Base-by-base conservation (phyloP, 2,797 vertebrate genomes). In the Glyptemys insculpta region DNA sequence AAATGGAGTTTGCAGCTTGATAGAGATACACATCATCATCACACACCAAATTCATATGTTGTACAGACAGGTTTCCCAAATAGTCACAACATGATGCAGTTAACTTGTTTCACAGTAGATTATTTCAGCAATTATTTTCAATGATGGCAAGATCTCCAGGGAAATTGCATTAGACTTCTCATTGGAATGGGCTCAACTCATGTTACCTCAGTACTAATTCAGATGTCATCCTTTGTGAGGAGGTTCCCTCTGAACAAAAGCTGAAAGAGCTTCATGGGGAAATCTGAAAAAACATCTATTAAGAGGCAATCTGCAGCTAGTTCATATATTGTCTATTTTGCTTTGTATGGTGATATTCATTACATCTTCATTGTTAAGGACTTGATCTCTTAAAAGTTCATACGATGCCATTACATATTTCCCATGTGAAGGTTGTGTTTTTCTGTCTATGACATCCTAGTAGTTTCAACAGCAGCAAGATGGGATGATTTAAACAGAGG, bases 351-450 rank as follows among this genome's bases (percentile, higher is more conserved):
- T 88, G 68, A 56, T 95, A 88, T 90, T 93, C 76, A 74, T 37
- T 82, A 41, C 86, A 78, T 80, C 92, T 95, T 47, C 72, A 88
- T 62, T 86, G 62, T 92, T 94, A 93, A 88, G 47, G 65, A 31
- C 56, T 52, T 96, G 81, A 95, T 95, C 95, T 95, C 87, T 96
- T 94, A 87, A 83, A 87, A 91, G 85, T 37, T 65, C 93, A 83
- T 87, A 56, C 88, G 41, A 80, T 91, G 83, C 62, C 88, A 65
- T 52, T 95, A 27, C 41, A 91, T 97, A 27, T 88, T 93, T 93
- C 79, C 47, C 90, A 12, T 53, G 16, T 81, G 79, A 47, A 62
- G 82, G 52, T 44, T 94, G 25, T 1, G n/a, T 8, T 57, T 94
- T 90, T 92, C 59, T 85, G 3, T 83, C 89, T 87, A 93, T 93